These are phyloP conservation scores for Phaethornis superciliosus DNA, from an alignment of 2,113 vertebrate genomes.

Conservation along the genomic window DNA sequence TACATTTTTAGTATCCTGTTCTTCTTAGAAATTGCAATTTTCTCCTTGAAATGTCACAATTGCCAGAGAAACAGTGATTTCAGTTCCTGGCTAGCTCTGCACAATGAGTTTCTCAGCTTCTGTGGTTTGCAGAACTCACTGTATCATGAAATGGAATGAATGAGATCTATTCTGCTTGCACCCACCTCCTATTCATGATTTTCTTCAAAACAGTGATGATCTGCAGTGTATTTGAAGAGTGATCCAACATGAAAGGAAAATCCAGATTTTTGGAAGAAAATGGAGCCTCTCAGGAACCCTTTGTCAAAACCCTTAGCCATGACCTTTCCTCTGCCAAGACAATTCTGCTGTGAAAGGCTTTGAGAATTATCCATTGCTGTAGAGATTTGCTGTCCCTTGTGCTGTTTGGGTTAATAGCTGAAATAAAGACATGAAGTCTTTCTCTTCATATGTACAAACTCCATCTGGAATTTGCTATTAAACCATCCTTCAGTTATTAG, in stretches of 20 bases:
- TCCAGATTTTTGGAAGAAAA: neutral
- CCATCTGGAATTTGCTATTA: neutral
- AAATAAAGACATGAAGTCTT: neutral
- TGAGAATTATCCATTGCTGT: neutral
- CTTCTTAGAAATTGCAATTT: neutral
- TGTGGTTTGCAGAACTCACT: slow-evolving; percentile 8
- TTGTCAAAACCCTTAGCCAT: neutral
- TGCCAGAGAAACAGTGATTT: neutral
- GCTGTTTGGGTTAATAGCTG: neutral
- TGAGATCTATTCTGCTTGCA: neutral
- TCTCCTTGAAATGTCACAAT: neutral
- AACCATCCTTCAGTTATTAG: neutral
- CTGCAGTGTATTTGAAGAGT: neutral
- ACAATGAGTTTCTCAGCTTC: neutral
- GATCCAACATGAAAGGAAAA: neutral
- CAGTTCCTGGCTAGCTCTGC: neutral
- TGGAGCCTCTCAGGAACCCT: neutral
- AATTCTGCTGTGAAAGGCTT: neutral
- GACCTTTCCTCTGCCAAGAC: slow-evolving; percentile 19
- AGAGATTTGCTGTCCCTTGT: neutral
- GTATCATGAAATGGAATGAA: slow-evolving; percentile 18
- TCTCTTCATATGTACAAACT: neutral
- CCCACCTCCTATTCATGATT: neutral
- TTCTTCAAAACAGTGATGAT: neutral
- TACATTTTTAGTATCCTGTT: neutral